Percentiles rank a stretch among this genome's conserved stretches.
Conservation (phyloP, 1,140 invertebrate species). For the Rhynchophorus ferrugineus region DNA sequence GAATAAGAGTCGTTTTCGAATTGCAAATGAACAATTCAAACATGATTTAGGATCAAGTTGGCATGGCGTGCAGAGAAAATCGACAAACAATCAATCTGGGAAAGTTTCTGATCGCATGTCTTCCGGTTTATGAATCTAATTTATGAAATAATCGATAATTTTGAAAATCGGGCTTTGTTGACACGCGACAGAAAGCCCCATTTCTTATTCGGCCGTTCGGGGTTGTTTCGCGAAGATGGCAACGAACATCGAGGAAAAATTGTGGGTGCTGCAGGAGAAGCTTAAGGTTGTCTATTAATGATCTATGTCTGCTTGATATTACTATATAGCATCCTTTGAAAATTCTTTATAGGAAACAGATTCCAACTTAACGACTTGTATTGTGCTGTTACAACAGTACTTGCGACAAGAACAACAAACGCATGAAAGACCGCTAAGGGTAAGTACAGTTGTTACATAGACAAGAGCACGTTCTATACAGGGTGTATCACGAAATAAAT, state of each 20-base stretch:
- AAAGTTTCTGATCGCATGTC: conserved; percentile 22
- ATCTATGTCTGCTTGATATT: neutral
- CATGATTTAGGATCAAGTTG: too few relatives aligned
- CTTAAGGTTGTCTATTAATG: conserved; percentile 20
- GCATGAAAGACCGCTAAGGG: too few relatives aligned
- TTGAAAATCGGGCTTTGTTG: conserved; percentile 16
- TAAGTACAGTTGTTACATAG: too few relatives aligned
- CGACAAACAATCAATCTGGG: too few relatives aligned
- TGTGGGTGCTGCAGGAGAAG: conserved; percentile 28
- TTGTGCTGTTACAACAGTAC: conserved; percentile 31
- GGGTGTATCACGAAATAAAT: too few relatives aligned
- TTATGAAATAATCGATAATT: conserved; percentile 33
- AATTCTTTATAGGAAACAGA: conserved; percentile 27
- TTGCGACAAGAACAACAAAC: conserved; percentile 24
- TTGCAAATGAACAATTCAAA: too few relatives aligned
- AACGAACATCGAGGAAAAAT: conserved; percentile 27
- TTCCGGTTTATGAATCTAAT: conserved; percentile 29
- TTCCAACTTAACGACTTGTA: conserved; percentile 28
- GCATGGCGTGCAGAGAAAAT: too few relatives aligned
- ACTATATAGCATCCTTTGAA: neutral
- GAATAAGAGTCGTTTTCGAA: too few relatives aligned
- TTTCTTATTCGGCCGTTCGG: neutral
- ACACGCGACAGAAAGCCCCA: conserved; percentile 29
- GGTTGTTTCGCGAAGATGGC: conserved; percentile 8
- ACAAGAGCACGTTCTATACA: too few relatives aligned